Base-by-base conservation (phyloP, 92 coral and sea anemone species). In the Metridium senile region DNA sequence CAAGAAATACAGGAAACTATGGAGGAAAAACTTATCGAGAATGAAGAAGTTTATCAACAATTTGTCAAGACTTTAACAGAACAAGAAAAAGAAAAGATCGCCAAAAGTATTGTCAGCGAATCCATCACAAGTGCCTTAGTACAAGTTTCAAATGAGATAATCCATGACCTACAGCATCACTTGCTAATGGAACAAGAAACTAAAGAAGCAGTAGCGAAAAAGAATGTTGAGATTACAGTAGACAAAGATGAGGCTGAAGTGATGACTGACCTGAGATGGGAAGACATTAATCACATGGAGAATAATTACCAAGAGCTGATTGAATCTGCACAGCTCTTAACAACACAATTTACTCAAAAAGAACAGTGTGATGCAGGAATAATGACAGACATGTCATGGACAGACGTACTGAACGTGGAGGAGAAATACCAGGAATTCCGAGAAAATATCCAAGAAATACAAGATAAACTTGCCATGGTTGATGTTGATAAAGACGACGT, bases 241-340 rank as follows among this genome's bases (percentile, higher is more conserved):
- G 76, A 52, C 51, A 56, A 56, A 30, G 56, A 25, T 1, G 71
- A 75, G 26, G 62, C 45, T 45, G 67, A 70, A 43, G 90, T 51
- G 47, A 79, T 90, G 88, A 87, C 95, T 0, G 94, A 90, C 23
- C 63, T 86, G 61, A 54, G 22, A 26, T 80, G 83, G 75, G 74
- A 71, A 79, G 86, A 86, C 45, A 75, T 85, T 19, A 53, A 43
- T 13, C 71, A 74, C 64, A 52, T 82, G n/a, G 77, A 82, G 62
- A 75, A 82, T 22, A 56, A 61, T 22, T 62, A 79, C 39, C 33
- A 26, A 58, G 58, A 17, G 26, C 9, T 22, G 26, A 21, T 26
- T 20, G 65, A 59, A 3, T 26, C 59, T 4, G 59, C 20, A 53
- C 59, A 53, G 21, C 10, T 8, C 2, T 1, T 19, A 18, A 8